Percentiles rank a stretch among this genome's conserved stretches.
These are phyloP conservation scores for Paramormyrops kingsleyae DNA, from an alignment of 2,113 vertebrate genomes.

Conservation along the genomic window DNA sequence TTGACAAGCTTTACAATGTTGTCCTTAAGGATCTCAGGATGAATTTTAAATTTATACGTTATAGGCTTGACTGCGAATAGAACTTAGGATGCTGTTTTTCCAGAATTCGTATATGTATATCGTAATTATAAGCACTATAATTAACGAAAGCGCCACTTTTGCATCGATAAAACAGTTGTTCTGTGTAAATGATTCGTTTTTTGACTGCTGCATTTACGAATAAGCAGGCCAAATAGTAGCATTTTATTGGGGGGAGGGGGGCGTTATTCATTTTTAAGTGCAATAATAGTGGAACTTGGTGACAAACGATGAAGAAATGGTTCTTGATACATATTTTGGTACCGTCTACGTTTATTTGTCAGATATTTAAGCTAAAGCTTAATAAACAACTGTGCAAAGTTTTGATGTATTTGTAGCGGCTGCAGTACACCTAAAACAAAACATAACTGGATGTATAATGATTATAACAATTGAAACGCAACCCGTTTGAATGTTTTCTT, in stretches of 20 bases:
- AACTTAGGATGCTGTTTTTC: background rate
- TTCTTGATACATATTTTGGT: background rate
- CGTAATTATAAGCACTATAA: background rate
- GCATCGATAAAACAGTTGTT: background rate
- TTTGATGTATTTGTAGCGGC: background rate
- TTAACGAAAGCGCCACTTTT: background rate
- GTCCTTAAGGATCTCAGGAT: background rate
- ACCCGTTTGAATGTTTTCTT: background rate
- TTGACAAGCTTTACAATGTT: background rate
- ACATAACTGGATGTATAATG: background rate
- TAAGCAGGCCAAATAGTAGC: background rate
- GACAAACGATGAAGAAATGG: background rate
- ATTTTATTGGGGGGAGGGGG: background rate
- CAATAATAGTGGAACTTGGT: background rate
- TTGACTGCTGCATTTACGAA: background rate
- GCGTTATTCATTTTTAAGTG: background rate
- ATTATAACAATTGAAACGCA: background rate
- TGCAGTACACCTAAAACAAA: background rate
- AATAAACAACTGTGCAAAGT: background rate
- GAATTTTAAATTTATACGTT: background rate
- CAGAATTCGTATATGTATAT: background rate
- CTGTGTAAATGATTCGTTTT: background rate
- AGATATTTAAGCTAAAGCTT: background rate
- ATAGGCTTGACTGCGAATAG: background rate
- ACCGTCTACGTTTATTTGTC: background rate